Percentiles rank a stretch among this genome's conserved stretches.
Conservation (phyloP, 1,140 invertebrate genomes). For the Odontomachus brunneus region DNA sequence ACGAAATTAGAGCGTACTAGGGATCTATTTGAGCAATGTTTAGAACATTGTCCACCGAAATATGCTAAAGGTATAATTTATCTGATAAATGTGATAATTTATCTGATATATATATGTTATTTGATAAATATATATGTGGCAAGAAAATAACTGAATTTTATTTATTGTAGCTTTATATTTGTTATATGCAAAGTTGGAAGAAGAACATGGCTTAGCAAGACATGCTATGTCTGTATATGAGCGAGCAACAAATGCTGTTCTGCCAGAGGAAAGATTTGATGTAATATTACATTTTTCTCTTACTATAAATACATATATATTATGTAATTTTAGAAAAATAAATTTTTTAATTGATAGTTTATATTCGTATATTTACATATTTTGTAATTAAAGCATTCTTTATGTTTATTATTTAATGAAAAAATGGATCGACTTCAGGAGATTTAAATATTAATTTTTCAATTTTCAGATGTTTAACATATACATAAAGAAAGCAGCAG, state of each 20-base stretch:
- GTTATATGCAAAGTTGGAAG: slow-evolving; percentile 99
- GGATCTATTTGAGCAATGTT: slow-evolving; percentile 99
- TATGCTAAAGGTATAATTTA: slow-evolving; percentile 94
- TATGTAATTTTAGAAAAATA: background rate
- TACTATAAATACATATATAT: background rate
- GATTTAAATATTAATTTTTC: slow-evolving; percentile 22
- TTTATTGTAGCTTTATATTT: slow-evolving; percentile 92
- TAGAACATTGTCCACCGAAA: slow-evolving; percentile 97
- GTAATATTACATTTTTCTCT: slow-evolving; percentile 79
- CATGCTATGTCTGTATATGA: slow-evolving; percentile 99
- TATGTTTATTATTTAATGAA: no score
- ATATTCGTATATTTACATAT: background rate
- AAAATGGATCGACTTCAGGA: no score
- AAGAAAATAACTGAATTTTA: slow-evolving; percentile 4
- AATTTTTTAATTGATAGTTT: background rate
- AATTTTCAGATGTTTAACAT: slow-evolving; percentile 96
- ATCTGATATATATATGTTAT: slow-evolving; percentile 26
- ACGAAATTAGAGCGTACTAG: slow-evolving; percentile 97
- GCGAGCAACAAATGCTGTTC: slow-evolving; percentile 95
- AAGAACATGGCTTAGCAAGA: slow-evolving; percentile 98
- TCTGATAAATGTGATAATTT: no score
- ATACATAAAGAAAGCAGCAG: slow-evolving; percentile 98
- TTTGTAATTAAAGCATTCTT: background rate
- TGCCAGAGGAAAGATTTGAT: slow-evolving; percentile 97
- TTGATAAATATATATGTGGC: slow-evolving; percentile 22